These are phyloP conservation scores for Nerophis lumbriciformis DNA, from an alignment of 2,113 vertebrate genomes.

Conservation along the genomic window DNA sequence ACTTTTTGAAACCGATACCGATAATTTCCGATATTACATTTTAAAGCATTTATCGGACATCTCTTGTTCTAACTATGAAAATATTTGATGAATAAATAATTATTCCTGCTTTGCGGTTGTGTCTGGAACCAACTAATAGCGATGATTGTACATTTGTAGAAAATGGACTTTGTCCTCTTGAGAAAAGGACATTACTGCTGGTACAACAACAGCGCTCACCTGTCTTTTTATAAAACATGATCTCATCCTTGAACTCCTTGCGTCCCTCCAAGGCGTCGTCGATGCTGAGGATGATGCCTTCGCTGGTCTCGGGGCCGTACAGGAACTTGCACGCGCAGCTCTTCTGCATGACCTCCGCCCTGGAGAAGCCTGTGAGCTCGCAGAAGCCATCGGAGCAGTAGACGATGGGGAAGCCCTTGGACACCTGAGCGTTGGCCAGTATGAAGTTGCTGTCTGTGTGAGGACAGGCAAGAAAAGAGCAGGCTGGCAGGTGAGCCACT, in stretches of 20 bases:
- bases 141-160: no score
- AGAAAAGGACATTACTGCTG: neutral
- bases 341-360: constrained; percentile 98
- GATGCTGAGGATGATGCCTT: constrained; percentile 87
- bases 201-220: constrained; percentile 38
- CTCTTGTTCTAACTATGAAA: no score
- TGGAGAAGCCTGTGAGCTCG: constrained; percentile 90
- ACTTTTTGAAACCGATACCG: no score
- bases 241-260: constrained; percentile 94
- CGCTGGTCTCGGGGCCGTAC: constrained; percentile 87
- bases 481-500: neutral
- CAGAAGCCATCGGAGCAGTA: constrained; percentile 99
- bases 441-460: constrained; percentile 95
- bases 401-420: constrained; percentile 94
- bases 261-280: constrained; percentile 90
- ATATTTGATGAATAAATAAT: no score
- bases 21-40: no score
- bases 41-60: no score
- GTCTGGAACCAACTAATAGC: no score
- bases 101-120: no score
- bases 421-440: constrained; percentile 96
- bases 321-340: constrained; percentile 96
- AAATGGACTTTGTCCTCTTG: no score
- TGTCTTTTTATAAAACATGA: constrained; percentile 92
- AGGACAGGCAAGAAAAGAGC: constrained; percentile 4